phyloP scores from a whole-genome alignment of 1,140 invertebrate species.

The Diprion similis region DNA sequence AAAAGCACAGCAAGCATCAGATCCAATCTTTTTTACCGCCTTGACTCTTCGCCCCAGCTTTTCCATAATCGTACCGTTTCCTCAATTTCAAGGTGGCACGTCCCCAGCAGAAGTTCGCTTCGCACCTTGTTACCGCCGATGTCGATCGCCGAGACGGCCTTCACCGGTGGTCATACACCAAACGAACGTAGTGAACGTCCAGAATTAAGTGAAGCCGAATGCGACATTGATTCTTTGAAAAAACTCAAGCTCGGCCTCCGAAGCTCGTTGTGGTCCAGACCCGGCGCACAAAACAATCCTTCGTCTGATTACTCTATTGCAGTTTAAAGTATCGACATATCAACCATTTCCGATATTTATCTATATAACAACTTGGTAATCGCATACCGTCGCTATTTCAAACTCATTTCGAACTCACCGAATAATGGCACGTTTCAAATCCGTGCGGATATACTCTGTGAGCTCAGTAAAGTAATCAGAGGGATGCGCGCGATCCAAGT shows the following conservation, averaged over 20 bases:
- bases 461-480: too few relatives aligned
- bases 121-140: conserved; percentile 68
- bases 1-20: too few relatives aligned
- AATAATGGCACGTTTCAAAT: too few relatives aligned
- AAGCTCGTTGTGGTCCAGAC: conserved; percentile 76
- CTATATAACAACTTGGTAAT: too few relatives aligned
- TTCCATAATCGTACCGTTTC: background rate
- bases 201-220: conserved; percentile 74
- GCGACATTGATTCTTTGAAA: conserved; percentile 79
- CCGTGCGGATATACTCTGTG: too few relatives aligned
- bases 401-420: too few relatives aligned
- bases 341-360: background rate
- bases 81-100: conserved; percentile 61
- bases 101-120: conserved; percentile 67
- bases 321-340: conserved; percentile 57
- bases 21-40: too few relatives aligned
- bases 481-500: too few relatives aligned
- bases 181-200: conserved; percentile 58
- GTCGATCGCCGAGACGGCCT: conserved; percentile 68
- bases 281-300: conserved; percentile 65
- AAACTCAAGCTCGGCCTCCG: conserved; percentile 75
- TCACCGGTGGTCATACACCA: conserved; percentile 54
- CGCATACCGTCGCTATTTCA: too few relatives aligned
- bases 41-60: too few relatives aligned
- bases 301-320: conserved; percentile 73